Evolutionary conservation across 2,797 vertebrate genomes (phyloP).

Genomic region (Dallia pectoralis): DNA sequence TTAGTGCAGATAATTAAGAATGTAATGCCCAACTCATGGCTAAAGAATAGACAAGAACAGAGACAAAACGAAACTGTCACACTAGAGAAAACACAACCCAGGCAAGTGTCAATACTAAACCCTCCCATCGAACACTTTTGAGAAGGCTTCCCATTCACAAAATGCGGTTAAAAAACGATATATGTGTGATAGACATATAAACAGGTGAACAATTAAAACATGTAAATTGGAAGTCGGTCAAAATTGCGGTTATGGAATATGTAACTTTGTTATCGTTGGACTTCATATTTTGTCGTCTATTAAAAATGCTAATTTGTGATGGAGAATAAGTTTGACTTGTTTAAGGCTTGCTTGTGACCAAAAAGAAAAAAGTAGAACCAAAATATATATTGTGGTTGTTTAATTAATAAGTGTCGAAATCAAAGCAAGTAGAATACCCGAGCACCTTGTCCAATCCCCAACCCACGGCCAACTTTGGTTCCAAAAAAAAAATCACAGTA

Average conservation of each 20-base stretch:
- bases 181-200: slow-evolving; percentile 82
- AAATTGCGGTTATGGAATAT: slow-evolving; percentile 88
- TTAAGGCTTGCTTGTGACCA: slow-evolving; percentile 90
- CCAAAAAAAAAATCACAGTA: slow-evolving; percentile 78
- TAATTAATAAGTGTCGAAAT: slow-evolving; percentile 72
- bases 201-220: slow-evolving; percentile 87
- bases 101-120: slow-evolving; percentile 85
- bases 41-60: slow-evolving; percentile 80
- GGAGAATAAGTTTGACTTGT: slow-evolving; percentile 81
- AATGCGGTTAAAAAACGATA: slow-evolving; percentile 65
- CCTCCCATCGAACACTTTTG: slow-evolving; percentile 84
- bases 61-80: slow-evolving; percentile 75
- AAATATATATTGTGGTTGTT: slow-evolving; percentile 36
- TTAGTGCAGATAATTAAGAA: slow-evolving; percentile 99
- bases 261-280: slow-evolving; percentile 82
- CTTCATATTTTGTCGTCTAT: slow-evolving; percentile 81
- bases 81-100: slow-evolving; percentile 83
- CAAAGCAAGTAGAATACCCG: slow-evolving; percentile 56
- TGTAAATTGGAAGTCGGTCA: slow-evolving; percentile 83
- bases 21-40: slow-evolving; percentile 97
- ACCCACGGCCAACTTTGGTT: slow-evolving; percentile 82
- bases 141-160: slow-evolving; percentile 81
- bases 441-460: slow-evolving; percentile 61
- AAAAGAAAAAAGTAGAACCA: slow-evolving; percentile 75
- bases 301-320: slow-evolving; percentile 81